Evolutionary conservation across 2,797 vertebrate genomes (phyloP).

Genomic region (Propithecus deckenii): DNA sequence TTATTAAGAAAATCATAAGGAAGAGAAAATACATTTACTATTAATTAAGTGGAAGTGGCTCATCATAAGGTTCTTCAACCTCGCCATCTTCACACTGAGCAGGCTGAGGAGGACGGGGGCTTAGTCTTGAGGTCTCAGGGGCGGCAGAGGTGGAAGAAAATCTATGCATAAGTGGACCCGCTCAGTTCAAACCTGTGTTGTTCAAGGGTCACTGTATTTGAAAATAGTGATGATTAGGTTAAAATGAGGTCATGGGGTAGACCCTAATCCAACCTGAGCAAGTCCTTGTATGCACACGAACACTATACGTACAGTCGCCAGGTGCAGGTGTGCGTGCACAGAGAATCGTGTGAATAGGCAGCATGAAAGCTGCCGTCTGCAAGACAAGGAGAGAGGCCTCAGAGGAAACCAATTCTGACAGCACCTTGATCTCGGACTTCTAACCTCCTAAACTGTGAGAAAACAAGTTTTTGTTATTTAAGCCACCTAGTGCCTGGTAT

Average conservation of each 20-base stretch:
- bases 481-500: not conserved
- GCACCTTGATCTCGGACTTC: not conserved
- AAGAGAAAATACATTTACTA: not conserved
- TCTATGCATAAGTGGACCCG: too few species aligned
- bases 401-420: not conserved
- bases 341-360: not conserved
- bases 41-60: not conserved
- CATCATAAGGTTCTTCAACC: not conserved
- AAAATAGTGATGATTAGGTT: not conserved
- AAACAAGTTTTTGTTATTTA: not conserved
- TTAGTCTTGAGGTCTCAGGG: not conserved
- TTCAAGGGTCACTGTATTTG: not conserved
- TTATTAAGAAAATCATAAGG: not conserved
- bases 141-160: too few species aligned
- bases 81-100: not conserved
- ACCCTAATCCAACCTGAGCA: not conserved
- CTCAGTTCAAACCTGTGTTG: not conserved
- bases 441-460: not conserved
- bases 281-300: not conserved
- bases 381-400: not conserved
- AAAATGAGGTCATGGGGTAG: not conserved
- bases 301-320: not conserved
- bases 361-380: not conserved
- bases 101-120: not conserved
- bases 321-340: not conserved